Evolutionary conservation across 2,888 invertebrate genomes (phyloP).

Genomic region (Ommatoiulus sabulosus): DNA sequence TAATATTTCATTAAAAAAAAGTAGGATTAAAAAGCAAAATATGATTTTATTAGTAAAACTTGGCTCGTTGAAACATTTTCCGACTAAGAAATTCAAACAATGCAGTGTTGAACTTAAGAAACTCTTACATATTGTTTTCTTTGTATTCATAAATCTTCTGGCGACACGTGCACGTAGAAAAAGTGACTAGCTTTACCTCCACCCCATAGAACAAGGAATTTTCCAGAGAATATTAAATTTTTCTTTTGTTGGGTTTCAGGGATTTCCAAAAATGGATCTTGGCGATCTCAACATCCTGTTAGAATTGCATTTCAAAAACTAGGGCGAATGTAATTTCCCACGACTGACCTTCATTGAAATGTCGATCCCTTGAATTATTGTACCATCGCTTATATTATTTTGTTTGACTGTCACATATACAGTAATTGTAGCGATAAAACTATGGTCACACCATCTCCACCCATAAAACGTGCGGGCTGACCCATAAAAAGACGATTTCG

Average conservation of each 20-base stretch:
- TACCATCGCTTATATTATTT: not conserved
- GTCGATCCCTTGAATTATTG: slow-evolving; percentile 4
- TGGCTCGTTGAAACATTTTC: no score
- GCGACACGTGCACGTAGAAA: no score
- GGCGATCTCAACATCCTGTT: slow-evolving; percentile 35
- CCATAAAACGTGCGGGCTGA: not conserved
- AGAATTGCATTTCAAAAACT: not conserved
- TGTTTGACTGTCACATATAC: not conserved
- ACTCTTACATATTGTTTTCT: no score
- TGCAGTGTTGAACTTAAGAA: no score
- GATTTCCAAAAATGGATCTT: not conserved
- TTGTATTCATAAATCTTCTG: no score
- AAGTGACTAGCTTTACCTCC: no score
- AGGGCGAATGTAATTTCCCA: not conserved
- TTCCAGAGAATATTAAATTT: not conserved
- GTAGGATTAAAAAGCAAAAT: no score
- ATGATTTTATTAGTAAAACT: no score
- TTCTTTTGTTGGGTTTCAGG: not conserved
- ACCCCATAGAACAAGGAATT: not conserved
- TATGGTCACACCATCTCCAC: not conserved
- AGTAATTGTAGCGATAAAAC: not conserved
- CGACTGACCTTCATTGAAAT: not conserved
- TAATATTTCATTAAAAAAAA: no score
- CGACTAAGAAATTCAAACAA: no score
- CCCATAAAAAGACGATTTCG: not conserved